Percentiles rank a stretch among this genome's conserved stretches.
These are phyloP conservation scores for Sebastes trivittatus DNA, from an alignment of 2,797 vertebrate species.

Conservation along the genomic window DNA sequence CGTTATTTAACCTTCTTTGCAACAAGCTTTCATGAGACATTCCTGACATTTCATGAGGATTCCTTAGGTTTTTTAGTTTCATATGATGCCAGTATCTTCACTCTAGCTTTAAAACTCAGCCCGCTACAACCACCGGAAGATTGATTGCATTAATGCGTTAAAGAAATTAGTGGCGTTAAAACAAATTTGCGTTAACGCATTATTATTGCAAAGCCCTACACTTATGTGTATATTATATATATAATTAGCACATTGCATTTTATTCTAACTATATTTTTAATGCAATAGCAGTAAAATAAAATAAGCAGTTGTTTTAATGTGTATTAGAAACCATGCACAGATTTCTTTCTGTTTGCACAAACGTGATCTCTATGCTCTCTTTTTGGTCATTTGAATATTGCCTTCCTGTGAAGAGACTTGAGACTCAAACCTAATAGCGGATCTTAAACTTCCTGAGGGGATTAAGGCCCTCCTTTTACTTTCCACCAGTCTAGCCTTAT, in stretches of 20 bases:
- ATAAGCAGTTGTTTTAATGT: background rate
- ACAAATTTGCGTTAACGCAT: rapidly evolving
- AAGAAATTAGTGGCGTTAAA: too few species aligned
- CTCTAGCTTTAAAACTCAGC: too few species aligned
- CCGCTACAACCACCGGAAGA: too few species aligned
- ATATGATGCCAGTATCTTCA: too few species aligned
- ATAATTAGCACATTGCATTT: background rate
- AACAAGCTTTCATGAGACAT: too few species aligned
- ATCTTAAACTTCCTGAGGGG: constrained; percentile 56
- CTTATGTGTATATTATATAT: background rate
- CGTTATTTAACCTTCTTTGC: too few species aligned
- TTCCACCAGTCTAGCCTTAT: constrained; percentile 55
- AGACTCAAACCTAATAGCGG: constrained; percentile 40
- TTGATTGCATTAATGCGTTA: too few species aligned
- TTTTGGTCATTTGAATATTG: constrained; percentile 13
- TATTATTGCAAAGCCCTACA: too few species aligned
- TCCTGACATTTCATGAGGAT: too few species aligned
- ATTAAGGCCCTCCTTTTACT: constrained; percentile 51
- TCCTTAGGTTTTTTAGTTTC: too few species aligned
- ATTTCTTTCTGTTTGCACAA: background rate
- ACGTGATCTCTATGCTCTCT: background rate
- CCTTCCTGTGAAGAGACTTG: constrained; percentile 5
- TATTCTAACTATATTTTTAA: background rate
- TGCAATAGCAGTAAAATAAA: background rate
- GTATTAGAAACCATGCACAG: background rate